Conservation (phyloP, 2,113 vertebrate species). For the Myxocyprinus asiaticus region DNA sequence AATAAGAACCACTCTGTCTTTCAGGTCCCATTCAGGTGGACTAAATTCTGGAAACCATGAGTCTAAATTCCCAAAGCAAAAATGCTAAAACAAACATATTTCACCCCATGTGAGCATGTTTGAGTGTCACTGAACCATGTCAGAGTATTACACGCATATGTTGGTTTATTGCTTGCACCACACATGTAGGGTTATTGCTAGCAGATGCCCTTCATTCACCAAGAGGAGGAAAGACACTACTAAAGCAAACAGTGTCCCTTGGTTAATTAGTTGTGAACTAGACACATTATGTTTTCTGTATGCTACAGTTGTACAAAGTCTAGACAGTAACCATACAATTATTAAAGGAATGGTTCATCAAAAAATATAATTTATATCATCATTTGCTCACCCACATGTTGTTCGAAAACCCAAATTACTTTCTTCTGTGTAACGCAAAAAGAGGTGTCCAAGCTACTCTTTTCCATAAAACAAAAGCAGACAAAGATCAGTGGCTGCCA, state of each 20-base stretch:
- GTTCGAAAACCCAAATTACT: no score
- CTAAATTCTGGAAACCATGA: constrained; percentile 1
- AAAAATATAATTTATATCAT: no score
- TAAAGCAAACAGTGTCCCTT: constrained; percentile 20
- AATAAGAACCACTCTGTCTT: neutral
- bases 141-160: neutral
- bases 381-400: no score
- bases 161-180: neutral
- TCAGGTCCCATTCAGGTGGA: neutral
- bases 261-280: neutral
- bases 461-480: no score
- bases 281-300: neutral
- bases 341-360: neutral
- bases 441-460: no score
- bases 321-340: neutral
- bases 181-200: constrained; percentile 57
- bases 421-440: no score
- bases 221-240: constrained; percentile 32
- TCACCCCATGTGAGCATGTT: neutral
- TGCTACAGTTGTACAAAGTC: neutral
- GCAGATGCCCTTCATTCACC: constrained; percentile 34
- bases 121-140: neutral
- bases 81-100: constrained; percentile 21
- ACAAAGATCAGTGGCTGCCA: no score
- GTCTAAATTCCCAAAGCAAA: neutral